Evolutionary conservation across 2,113 vertebrate species (phyloP).

Genomic region (Triplophysa tibetana): DNA sequence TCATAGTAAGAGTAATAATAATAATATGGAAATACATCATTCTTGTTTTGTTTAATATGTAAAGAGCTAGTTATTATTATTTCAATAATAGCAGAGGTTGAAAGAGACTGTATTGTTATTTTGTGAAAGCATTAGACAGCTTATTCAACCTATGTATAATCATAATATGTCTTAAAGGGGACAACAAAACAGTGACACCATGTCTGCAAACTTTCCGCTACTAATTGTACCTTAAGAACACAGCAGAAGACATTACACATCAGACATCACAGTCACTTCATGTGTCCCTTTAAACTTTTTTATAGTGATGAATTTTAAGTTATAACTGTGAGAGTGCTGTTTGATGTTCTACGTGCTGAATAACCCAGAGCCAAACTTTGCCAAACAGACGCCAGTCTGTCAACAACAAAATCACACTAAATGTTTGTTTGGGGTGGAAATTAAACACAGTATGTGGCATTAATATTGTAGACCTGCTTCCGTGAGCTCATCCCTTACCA

Average conservation of each 20-base stretch:
- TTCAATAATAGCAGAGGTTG: background rate
- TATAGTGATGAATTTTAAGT: slow-evolving; percentile 26
- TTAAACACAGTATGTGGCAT: background rate
- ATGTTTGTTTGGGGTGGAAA: background rate
- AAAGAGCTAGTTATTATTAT: too few species aligned
- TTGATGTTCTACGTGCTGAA: slow-evolving; percentile 3
- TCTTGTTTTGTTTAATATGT: too few species aligned
- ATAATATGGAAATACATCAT: too few species aligned
- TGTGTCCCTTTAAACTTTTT: slow-evolving; percentile 22
- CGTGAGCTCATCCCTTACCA: background rate
- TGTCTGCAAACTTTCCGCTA: slow-evolving; percentile 17
- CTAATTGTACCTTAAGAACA: slow-evolving; percentile 28
- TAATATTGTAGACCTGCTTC: background rate
- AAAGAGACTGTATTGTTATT: background rate
- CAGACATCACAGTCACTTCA: background rate
- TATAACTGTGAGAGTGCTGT: background rate
- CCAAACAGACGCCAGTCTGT: background rate
- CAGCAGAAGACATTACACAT: slow-evolving; percentile 1
- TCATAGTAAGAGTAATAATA: too few species aligned
- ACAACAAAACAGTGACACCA: slow-evolving; percentile 9
- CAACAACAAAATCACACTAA: background rate
- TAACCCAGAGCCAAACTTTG: slow-evolving; percentile 5
- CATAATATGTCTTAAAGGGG: slow-evolving; percentile 14
- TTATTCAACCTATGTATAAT: background rate
- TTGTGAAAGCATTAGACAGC: background rate